Conservation (phyloP, 2,888 invertebrate species). For the Philonicus albiceps region DNA sequence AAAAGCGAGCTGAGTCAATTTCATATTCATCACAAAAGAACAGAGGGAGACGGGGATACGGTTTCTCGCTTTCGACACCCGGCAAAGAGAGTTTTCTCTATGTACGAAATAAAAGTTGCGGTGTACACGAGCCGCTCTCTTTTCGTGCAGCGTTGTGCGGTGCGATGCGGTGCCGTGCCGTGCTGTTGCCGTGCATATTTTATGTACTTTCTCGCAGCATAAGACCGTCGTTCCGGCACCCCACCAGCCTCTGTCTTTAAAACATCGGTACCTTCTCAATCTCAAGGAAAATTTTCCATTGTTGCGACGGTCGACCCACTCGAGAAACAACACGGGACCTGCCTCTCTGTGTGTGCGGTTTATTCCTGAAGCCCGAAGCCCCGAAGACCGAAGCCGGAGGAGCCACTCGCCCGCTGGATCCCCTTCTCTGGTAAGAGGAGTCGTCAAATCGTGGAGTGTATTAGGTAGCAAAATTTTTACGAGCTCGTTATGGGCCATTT, state of each 20-base stretch:
- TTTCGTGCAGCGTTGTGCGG: background rate
- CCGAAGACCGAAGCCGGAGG: too few species aligned
- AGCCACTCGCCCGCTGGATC: background rate
- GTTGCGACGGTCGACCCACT: slow-evolving; percentile 46
- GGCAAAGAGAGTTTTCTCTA: background rate
- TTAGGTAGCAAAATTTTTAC: slow-evolving; percentile 65
- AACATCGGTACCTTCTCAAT: slow-evolving; percentile 9
- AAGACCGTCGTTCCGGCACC: background rate
- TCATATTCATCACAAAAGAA: slow-evolving; percentile 45
- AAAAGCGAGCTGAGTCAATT: slow-evolving; percentile 50
- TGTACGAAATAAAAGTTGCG: background rate
- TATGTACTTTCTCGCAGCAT: slow-evolving; percentile 26
- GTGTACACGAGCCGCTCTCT: background rate
- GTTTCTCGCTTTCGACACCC: background rate
- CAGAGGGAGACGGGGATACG: slow-evolving; percentile 14
- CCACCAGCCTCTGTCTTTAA: background rate
- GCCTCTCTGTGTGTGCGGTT: background rate
- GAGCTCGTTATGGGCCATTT: slow-evolving; percentile 65
- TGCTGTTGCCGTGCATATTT: slow-evolving; percentile 18
- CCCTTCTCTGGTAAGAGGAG: slow-evolving; percentile 49
- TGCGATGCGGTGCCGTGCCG: background rate
- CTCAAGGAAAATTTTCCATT: slow-evolving; percentile 43
- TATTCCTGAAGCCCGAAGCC: too few species aligned
- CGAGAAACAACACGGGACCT: background rate
- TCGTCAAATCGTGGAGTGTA: slow-evolving; percentile 61